These are phyloP conservation scores for Stichopus horrens DNA, from an alignment of 53 echinoderm and acorn worm species.

Conservation along the genomic window DNA sequence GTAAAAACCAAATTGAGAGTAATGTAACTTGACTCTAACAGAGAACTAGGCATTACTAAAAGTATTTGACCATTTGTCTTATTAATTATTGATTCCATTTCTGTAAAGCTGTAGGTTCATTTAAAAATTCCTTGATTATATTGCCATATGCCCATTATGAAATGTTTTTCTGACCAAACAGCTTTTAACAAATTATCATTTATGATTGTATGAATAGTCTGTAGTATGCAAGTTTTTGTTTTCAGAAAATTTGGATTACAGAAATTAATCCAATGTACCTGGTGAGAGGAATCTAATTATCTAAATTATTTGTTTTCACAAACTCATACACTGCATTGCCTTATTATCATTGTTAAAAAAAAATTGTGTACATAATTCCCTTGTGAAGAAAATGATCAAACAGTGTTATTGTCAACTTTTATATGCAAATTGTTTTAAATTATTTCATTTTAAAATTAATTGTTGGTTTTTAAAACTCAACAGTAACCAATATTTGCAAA, in stretches of 20 bases:
- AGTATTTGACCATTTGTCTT: background rate
- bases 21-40: background rate
- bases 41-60: background rate
- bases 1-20: background rate
- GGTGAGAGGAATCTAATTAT: background rate
- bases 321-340: background rate
- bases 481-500: background rate
- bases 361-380: background rate
- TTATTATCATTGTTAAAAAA: background rate
- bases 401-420: slow-evolving; percentile 2
- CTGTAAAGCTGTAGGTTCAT: background rate
- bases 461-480: background rate
- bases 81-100: background rate
- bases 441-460: background rate
- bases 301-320: background rate
- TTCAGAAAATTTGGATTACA: background rate
- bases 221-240: background rate
- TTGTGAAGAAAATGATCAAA: background rate
- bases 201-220: background rate
- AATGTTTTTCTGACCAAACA: background rate
- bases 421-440: slow-evolving; percentile 1
- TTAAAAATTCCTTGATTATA: background rate
- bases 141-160: background rate
- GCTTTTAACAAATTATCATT: background rate
- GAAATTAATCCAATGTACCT: background rate